Base-by-base conservation (phyloP, 1,140 invertebrate species). In the Trachelipus rathkii region DNA sequence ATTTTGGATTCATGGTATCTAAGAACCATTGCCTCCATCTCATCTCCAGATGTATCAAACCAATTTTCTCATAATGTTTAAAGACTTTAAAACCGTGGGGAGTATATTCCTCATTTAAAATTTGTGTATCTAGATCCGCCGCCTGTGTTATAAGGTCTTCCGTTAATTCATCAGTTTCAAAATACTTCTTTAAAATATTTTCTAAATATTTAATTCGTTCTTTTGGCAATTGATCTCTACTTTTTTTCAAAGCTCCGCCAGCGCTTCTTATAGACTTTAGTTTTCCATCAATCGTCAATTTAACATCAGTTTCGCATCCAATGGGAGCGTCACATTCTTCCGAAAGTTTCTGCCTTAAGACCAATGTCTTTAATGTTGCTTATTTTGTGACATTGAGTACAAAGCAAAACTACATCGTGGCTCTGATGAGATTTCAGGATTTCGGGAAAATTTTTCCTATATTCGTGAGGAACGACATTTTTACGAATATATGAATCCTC, bases 371-470 rank as follows among this genome's bases (percentile, higher is more conserved):
- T 85, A 44, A 87, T 87, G 83, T 92, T 92, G 84, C 92, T 93
- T 13, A 85, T 82, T 79, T 90, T 88, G 84, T 95, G 93, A 85
- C 93, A 95, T 0, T 81, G 45, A 69, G 89, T 87, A 84, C 93
- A 95, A 33, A 95, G 83, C 74, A 95, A 83, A 21, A 95, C 83
- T 21, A 94, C 89, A 85, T 95, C 93, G 83, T 95, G 93, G 0
- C 92, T 94, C 43, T 90, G 89, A 84, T 94, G 93, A 9, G 92
- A 89, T 83, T 95, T 94, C 89, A 94, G 90, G 66, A 92, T 86
- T 78, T 88, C 84, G 43, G 93, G 93, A 83, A 95, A 94, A 84
- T 91, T 89, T 86, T 91, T 93, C 72, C 93, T 88, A 83, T 95
- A 95, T 85, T 95, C 93, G 75, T 90, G 88, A 0, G 93, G 93